Percentiles rank a stretch among this genome's conserved stretches.
Evolutionary conservation across 2,113 vertebrate genomes (phyloP).

Genomic region (Neotoma lepida): DNA sequence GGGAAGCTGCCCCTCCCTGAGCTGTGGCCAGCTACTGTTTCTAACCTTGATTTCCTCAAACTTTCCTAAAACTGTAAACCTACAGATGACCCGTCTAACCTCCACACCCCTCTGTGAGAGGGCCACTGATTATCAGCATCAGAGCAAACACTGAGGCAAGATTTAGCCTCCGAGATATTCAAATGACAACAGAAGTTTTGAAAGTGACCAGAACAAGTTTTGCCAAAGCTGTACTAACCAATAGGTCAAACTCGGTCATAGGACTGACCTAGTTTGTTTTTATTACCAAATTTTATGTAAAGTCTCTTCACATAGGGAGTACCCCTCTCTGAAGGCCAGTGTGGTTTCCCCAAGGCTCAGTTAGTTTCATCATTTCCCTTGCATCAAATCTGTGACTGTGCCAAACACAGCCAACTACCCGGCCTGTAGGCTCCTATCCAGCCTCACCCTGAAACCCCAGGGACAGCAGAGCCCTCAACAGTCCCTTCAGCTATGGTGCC

Average conservation of each 20-base stretch:
- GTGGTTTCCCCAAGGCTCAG: neutral
- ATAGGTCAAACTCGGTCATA: neutral
- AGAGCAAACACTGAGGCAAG: neutral
- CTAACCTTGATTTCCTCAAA: fast-evolving
- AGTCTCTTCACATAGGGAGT: too few relatives aligned
- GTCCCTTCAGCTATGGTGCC: conserved; percentile 35
- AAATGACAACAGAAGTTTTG: neutral
- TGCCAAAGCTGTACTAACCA: neutral
- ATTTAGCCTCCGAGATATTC: neutral
- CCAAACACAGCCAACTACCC: too few relatives aligned
- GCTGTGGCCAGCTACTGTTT: neutral
- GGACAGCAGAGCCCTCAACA: neutral
- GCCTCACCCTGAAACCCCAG: neutral
- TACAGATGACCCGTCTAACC: neutral
- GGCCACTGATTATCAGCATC: neutral
- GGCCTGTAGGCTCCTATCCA: neutral
- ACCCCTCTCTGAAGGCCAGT: neutral
- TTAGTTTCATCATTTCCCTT: neutral
- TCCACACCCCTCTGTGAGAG: neutral
- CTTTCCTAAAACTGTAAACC: neutral
- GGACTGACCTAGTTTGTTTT: neutral
- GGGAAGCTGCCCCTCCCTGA: neutral
- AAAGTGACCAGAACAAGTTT: neutral
- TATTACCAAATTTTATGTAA: neutral
- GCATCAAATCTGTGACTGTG: neutral